phyloP scores from a whole-genome alignment of 1,140 invertebrate genomes.

The Rhopalosiphum padi region DNA sequence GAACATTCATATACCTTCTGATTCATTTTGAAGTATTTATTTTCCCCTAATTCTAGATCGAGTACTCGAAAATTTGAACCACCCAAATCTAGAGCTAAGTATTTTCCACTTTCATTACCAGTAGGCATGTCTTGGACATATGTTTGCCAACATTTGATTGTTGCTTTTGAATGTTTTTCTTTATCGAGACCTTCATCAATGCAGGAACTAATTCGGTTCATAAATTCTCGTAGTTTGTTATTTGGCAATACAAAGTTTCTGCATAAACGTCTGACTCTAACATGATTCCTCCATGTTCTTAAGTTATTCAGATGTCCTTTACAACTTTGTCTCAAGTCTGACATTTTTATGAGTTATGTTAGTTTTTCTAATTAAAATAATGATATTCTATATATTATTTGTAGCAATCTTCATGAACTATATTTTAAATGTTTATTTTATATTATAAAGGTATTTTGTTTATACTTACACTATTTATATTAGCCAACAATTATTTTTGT shows the following conservation, averaged over 20 bases:
- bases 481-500: neutral
- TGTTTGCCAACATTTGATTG: constrained; percentile 91
- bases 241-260: neutral
- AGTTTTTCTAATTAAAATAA: neutral
- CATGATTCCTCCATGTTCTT: neutral
- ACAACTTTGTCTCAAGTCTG: neutral
- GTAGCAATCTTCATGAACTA: neutral
- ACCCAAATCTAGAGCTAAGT: constrained; percentile 79
- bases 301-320: constrained; percentile 12
- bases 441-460: neutral
- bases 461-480: neutral
- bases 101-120: constrained; percentile 72
- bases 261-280: constrained; percentile 30
- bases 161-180: constrained; percentile 75
- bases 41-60: constrained; percentile 69
- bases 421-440: neutral
- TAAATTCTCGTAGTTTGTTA: neutral
- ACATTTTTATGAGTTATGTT: neutral
- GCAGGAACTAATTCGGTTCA: constrained; percentile 73
- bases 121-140: constrained; percentile 79
- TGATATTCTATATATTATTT: neutral
- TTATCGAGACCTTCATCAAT: constrained; percentile 80
- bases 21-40: constrained; percentile 72
- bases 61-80: constrained; percentile 83
- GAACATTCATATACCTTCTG: constrained; percentile 96